Evolutionary conservation across 2,113 vertebrate species (phyloP).

Genomic region (Sphaerodactylus townsendi): DNA sequence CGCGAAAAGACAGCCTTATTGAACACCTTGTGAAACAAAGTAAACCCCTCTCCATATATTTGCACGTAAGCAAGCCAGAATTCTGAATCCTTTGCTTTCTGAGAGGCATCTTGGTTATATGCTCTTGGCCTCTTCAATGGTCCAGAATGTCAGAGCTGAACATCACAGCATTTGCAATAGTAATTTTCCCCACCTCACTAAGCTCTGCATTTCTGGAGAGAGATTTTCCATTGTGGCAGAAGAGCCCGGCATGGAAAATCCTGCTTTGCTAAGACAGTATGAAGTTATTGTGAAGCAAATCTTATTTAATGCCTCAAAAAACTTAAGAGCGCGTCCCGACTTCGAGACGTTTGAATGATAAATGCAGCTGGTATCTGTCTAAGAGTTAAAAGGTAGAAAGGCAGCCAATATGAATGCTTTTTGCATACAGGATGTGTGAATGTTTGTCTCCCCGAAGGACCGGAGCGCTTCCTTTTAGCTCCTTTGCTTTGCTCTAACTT

Average conservation of each 20-base stretch:
- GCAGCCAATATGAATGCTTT: conserved; percentile 58
- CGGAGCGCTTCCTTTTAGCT: not conserved
- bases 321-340: conserved; percentile 51
- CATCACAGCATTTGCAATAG: conserved; percentile 21
- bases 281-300: conserved; percentile 69
- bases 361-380: conserved; percentile 46
- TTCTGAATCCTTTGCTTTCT: conserved; percentile 29
- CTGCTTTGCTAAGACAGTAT: conserved; percentile 64
- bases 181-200: conserved; percentile 46
- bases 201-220: conserved; percentile 62
- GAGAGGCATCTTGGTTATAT: conserved; percentile 25
- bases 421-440: conserved; percentile 35
- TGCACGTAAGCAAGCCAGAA: not conserved
- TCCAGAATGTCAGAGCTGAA: conserved; percentile 37
- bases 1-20: not conserved
- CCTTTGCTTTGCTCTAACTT: not conserved
- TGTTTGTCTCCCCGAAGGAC: conserved; percentile 30
- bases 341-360: conserved; percentile 57
- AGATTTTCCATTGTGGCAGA: conserved; percentile 67
- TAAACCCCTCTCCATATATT: not conserved
- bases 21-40: not conserved
- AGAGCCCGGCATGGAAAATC: conserved; percentile 60
- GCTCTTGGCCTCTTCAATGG: not conserved
- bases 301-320: conserved; percentile 68
- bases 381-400: conserved; percentile 56